Conservation (phyloP, 2,888 invertebrate species). For the Drosophila mettleri region DNA sequence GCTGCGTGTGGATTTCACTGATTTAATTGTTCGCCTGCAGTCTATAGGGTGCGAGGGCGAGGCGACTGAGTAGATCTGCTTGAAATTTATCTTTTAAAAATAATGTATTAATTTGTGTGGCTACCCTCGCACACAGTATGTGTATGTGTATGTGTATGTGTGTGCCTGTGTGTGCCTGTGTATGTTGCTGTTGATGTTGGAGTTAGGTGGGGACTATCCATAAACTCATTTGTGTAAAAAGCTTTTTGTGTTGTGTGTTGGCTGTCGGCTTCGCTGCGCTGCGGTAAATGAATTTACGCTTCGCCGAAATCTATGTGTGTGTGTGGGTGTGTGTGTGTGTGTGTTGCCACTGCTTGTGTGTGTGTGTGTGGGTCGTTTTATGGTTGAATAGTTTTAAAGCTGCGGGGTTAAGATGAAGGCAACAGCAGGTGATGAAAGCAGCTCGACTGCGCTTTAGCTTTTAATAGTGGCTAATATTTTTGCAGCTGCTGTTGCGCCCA, state of each 20-base stretch:
- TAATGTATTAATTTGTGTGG: slow-evolving; percentile 79
- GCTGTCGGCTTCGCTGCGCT: slow-evolving; percentile 38
- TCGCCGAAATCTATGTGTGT: slow-evolving; percentile 32
- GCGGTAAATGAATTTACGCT: slow-evolving; percentile 78
- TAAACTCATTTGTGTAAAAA: slow-evolving; percentile 79
- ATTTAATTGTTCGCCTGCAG: slow-evolving; percentile 76
- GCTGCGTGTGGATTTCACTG: slow-evolving; percentile 79
- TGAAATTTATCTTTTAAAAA: slow-evolving; percentile 77
- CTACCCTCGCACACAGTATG: slow-evolving; percentile 42
- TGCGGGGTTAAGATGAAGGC: slow-evolving; percentile 54
- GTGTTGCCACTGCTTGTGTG: slow-evolving; percentile 21
- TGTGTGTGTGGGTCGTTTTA: slow-evolving; percentile 58
- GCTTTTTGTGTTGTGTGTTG: slow-evolving; percentile 62
- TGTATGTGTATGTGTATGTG: slow-evolving; percentile 1
- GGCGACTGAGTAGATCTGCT: slow-evolving; percentile 36
- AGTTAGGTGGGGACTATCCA: slow-evolving; percentile 46
- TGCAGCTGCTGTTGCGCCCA: slow-evolving; percentile 39
- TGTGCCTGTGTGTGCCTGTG: slow-evolving; percentile 3
- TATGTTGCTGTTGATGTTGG: slow-evolving; percentile 4
- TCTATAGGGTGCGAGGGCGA: slow-evolving; percentile 10
- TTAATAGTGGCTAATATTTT: slow-evolving; percentile 71
- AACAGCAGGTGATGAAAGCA: slow-evolving; percentile 55
- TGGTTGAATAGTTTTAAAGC: slow-evolving; percentile 74
- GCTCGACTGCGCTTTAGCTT: slow-evolving; percentile 49
- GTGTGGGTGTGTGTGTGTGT: slow-evolving; percentile 9